Base-by-base conservation (phyloP, 2,113 vertebrate species). In the Picathartes gymnocephalus region DNA sequence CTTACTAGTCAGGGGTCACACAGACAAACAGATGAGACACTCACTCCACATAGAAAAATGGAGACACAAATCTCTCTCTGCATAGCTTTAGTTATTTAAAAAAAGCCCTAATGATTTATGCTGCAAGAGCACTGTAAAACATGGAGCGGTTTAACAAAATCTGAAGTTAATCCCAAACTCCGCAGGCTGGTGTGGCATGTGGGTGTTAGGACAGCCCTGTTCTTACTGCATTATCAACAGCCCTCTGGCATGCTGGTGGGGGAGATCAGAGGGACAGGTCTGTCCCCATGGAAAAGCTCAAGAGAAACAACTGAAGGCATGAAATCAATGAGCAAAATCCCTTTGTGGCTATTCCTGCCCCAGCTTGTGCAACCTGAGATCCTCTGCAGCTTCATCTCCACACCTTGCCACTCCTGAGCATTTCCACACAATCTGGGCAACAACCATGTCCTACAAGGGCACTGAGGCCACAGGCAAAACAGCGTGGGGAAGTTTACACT, bases 401-500 rank as follows among this genome's bases (percentile, higher is more conserved):
- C 45, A 40, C 54, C 17, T 68, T 25, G 27, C 25, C 33, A 9
- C 66, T 86, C 72, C 68, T 9, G 56, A 70, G 30, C 21, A 6
- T 62, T 77, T 69, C 68, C 58, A 62, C 0, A 3, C 1, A 4
- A 9, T 6, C 42, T 33, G 54, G 48, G 25, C 61, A 57, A 17
- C 50, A 47, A 7, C 22, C 7, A 0, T 5, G 12, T 70, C 58
- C 68, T 17, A 22, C 44, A 14, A 30, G 16, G 51, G 33, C 3
- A 4, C 31, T 3, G n/a, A 86, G 87, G 71, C 62, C 56, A 24
- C 2, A 0, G 50, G 76, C 58, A 86, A 70, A 88, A 81, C 84
- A 90, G 39, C 23, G 4, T 2, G 1, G 79, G 85, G 87, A 96
- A 92, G 88, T 94, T 95, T 94, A 91, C 53, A 70, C 13, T 51